Conservation (phyloP, 2,113 vertebrate species). For the Rhinichthys klamathensis region DNA sequence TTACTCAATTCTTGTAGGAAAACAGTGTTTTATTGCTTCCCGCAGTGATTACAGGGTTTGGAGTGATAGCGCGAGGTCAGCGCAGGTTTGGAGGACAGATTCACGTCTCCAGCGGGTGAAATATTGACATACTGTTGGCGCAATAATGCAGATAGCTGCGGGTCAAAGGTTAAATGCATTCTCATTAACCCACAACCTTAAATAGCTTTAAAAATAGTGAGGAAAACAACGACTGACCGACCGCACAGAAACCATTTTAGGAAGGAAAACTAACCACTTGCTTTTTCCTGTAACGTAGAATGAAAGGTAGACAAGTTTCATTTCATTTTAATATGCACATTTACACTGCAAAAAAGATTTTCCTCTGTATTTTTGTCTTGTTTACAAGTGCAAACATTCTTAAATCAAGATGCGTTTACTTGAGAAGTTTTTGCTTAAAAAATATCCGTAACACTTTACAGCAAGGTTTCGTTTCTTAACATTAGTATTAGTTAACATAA, state of each 20-base stretch:
- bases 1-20: neutral
- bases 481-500: too few relatives aligned
- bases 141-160: neutral
- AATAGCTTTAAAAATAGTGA: neutral
- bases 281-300: neutral
- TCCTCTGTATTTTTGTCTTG: too few relatives aligned
- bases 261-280: neutral
- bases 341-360: neutral
- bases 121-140: neutral
- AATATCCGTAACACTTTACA: too few relatives aligned
- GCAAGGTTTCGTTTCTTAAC: too few relatives aligned
- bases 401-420: too few relatives aligned
- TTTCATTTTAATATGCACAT: neutral
- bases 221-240: neutral
- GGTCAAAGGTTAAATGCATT: conserved; percentile 15
- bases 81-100: neutral
- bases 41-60: neutral
- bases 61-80: neutral
- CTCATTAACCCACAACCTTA: neutral
- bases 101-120: neutral
- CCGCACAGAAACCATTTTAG: neutral
- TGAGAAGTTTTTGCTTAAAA: too few relatives aligned
- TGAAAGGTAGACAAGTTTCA: conserved; percentile 4
- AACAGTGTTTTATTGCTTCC: conserved; percentile 5
- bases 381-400: too few relatives aligned